Evolutionary conservation across 2,888 invertebrate genomes (phyloP), one percentile per base, ranked within the genome.

Genomic region (Coelopa pilipes): DNA sequence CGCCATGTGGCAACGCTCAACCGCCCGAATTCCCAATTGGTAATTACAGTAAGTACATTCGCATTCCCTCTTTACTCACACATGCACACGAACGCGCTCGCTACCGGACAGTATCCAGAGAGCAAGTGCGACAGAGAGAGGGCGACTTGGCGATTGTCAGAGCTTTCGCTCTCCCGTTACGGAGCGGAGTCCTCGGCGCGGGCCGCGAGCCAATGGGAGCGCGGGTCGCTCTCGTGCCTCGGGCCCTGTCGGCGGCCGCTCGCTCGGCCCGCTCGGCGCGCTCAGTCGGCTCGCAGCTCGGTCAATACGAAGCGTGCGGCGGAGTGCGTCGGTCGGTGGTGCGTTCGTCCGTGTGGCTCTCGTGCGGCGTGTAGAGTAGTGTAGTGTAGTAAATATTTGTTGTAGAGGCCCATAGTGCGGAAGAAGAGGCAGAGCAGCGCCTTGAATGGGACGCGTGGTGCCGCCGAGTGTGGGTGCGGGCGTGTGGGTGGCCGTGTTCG

Each of bases 291-390:
- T 50, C 49, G 73, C 55, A 59, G 60, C 76, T 73, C 79, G 78
- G 83, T 84, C 78, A 85, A 84, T 85, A 83, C 82, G 81, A 79
- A 81, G 81, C 82, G 81, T 83, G 83, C 81, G 80, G 80, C 81
- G 82, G 84, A 85, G 83, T 85, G 84, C 83, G 82, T 83, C 82
- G 83, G 84, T 72, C 60, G 77, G 45, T 62, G 59, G 60, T 73
- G 60, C 62, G 74, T 67, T 77, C 76, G 77, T 73, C 62, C 59
- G 57, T 53, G 45, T 13, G 45, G 34, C 19, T 34, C 63, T 72
- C 49, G 75, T 75, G 68, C 68, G 76, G 73, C 75, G 78, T 77
- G 74, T 75, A 73, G 70, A 73, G 74, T 78, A 77, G 78, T 77
- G 74, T 75, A 73, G 70, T 73, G 74, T 78, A 77, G 78, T 77